Base-by-base conservation (phyloP, 2,888 invertebrate species). In the Clitarchus hookeri region DNA sequence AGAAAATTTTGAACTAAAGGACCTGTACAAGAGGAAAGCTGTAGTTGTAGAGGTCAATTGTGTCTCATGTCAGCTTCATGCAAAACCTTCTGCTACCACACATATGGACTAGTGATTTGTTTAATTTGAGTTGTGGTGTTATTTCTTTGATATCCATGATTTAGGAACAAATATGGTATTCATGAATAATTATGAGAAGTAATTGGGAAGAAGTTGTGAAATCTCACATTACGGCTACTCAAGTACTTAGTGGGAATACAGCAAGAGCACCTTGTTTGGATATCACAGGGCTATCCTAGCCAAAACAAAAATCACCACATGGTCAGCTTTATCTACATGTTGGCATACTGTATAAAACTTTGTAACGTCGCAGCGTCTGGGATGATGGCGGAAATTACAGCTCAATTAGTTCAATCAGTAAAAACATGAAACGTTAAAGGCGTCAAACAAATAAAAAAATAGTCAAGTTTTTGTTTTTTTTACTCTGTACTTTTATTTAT, bases 91-190 rank as follows among this genome's bases (percentile, higher is more conserved):
- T 48, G 1, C 84, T 44, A 25, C 84, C 44, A 48, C 84, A 82
- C 23, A 82, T 82, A 82, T 19, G 82, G 82, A 16, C 44, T 16
- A 44, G 13, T 23, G 19, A 13, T 26, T 92, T 87, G 26, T 87
- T 87, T 84, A 85, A 85, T 84, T 85, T 77, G 16, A 86, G 82
- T 85, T 87, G 44, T 87, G 87, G 85, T 87, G 84, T 78, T 87
- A 85, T 84, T 87, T 87, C 26, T 87, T 85, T 44, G 87, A 85
- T 85, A 87, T 87, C 82, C 87, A 87, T 85, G 84, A 86, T 54
- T 48, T 85, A 44, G 84, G 84, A 78, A 87, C 44, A 8, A 84
- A 87, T 87, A 83, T 84, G 78, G 85, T 82, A 48, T 53, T 79
- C 85, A 85, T 87, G 85, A 77, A 87, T 84, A 85, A 77, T 19